A percentile compares a stretch with the other conserved stretches of the same genome.
phyloP scores from a whole-genome alignment of 2,888 invertebrate genomes.

The Escarpia spicata region DNA sequence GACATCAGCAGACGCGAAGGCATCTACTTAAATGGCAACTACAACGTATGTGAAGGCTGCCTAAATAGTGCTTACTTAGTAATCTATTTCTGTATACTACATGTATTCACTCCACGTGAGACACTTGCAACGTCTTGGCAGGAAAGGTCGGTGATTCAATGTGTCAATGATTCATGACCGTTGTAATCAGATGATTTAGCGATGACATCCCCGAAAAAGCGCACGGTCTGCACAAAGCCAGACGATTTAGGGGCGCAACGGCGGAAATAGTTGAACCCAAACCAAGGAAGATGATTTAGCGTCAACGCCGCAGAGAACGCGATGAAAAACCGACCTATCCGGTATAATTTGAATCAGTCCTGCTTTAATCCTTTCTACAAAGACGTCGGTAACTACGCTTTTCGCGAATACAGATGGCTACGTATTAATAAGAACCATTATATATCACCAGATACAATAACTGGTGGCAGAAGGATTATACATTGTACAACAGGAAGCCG shows the following conservation, averaged over 20 bases:
- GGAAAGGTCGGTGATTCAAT: not conserved
- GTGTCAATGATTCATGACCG: not conserved
- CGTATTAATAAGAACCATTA: not conserved
- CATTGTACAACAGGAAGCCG: not conserved
- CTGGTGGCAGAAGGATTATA: not conserved
- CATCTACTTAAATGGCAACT: not conserved
- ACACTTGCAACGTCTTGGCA: not conserved
- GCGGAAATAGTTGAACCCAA: not conserved
- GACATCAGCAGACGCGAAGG: not conserved
- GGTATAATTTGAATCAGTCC: too few species aligned
- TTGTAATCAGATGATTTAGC: not conserved
- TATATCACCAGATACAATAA: constrained; percentile 10
- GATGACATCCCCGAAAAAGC: not conserved
- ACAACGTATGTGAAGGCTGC: not conserved
- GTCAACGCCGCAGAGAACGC: not conserved
- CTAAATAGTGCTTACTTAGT: not conserved
- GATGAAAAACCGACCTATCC: not conserved
- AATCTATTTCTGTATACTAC: not conserved
- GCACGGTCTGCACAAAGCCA: not conserved
- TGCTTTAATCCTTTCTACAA: not conserved
- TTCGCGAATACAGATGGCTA: not conserved
- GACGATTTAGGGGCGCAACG: not conserved
- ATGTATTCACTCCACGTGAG: not conserved
- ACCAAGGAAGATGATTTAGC: not conserved
- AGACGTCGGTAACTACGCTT: not conserved